These are phyloP conservation scores for Parnassius mnemosyne DNA, from an alignment of 2,888 invertebrate species.

Conservation along the genomic window DNA sequence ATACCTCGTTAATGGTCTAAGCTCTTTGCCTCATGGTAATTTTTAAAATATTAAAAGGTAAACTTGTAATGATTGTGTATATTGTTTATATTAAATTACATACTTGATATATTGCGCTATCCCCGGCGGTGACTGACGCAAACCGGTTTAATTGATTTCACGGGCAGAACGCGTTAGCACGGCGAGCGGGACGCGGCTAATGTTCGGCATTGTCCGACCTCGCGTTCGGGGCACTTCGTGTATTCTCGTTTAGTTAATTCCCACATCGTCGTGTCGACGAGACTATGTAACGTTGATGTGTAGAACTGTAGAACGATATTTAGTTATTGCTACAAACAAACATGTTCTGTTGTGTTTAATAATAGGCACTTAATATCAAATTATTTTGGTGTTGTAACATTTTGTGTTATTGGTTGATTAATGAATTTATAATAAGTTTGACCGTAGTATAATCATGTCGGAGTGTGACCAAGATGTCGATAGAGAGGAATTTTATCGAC, in stretches of 20 bases:
- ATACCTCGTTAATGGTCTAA: too few species aligned
- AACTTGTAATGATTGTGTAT: too few species aligned
- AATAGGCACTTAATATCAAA: too few species aligned
- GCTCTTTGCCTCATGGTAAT: too few species aligned
- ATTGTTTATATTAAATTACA: not conserved
- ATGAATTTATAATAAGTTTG: not conserved
- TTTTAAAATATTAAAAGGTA: too few species aligned
- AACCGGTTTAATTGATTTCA: constrained; percentile 3
- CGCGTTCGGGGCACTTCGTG: constrained; percentile 32
- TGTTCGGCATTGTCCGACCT: constrained; percentile 42
- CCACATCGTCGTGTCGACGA: not conserved
- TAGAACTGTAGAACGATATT: not conserved
- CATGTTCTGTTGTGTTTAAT: not conserved
- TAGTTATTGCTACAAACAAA: not conserved
- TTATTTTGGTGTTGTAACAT: not conserved
- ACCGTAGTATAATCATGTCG: not conserved
- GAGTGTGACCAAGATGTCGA: constrained; percentile 8
- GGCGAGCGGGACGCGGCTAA: constrained; percentile 30
- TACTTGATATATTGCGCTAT: not conserved
- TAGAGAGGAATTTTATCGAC: constrained; percentile 44
- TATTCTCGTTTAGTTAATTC: not conserved
- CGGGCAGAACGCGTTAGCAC: constrained; percentile 32
- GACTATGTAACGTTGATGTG: not conserved
- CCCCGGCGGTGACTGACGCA: not conserved
- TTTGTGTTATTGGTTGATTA: too few species aligned